phyloP scores from a whole-genome alignment of 2,113 vertebrate species.

The Coracopsis vasa region DNA sequence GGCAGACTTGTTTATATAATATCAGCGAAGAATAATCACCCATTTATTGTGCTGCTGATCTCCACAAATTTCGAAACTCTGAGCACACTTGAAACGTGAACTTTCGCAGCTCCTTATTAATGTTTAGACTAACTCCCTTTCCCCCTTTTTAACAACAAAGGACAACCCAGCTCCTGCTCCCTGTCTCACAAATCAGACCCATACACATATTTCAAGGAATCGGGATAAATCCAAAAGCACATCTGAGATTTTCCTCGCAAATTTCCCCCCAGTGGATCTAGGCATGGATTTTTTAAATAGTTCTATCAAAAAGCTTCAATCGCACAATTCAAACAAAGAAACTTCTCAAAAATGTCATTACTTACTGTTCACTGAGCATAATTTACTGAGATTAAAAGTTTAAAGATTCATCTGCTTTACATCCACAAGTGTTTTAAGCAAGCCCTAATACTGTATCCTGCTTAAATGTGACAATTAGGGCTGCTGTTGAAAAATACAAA shows the following conservation, averaged over 20 bases:
- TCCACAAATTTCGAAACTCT: conserved; percentile 11
- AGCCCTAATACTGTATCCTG: conserved; percentile 28
- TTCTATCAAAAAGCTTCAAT: conserved; percentile 10
- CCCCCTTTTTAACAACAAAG: conserved; percentile 43
- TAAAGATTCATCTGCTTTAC: conserved; percentile 71
- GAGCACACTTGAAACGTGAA: background rate
- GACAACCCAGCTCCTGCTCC: background rate
- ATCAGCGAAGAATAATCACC: conserved; percentile 6
- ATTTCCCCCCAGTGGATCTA: background rate
- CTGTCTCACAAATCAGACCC: background rate
- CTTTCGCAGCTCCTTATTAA: conserved; percentile 11
- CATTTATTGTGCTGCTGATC: background rate
- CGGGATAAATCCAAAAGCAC: background rate
- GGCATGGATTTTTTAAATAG: background rate
- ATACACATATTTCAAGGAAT: background rate
- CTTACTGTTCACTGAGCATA: conserved; percentile 72
- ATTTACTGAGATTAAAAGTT: conserved; percentile 72
- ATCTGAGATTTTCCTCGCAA: background rate
- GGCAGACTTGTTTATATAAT: conserved; percentile 49
- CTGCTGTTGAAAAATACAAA: conserved; percentile 64
- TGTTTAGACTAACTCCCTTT: conserved; percentile 6
- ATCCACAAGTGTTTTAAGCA: conserved; percentile 60
- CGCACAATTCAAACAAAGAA: conserved; percentile 32
- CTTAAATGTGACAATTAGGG: conserved; percentile 52
- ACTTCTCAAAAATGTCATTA: conserved; percentile 71